Percentiles rank a stretch among this genome's conserved stretches.
These are phyloP conservation scores for Scarus forsteni DNA, from an alignment of 2,797 vertebrate species.

Conservation along the genomic window DNA sequence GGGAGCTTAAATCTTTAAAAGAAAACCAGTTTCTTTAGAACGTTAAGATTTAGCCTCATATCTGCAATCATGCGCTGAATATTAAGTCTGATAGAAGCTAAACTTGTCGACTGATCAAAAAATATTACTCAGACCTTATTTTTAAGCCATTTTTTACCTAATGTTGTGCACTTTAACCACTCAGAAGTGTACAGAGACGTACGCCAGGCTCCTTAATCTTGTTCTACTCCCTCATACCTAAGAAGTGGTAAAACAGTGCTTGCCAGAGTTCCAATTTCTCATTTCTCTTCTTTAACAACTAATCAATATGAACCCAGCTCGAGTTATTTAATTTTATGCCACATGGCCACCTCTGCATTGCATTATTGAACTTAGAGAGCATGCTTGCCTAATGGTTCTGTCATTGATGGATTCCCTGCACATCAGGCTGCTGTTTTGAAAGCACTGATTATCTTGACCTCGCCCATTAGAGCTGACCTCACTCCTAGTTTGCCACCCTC, in stretches of 20 bases:
- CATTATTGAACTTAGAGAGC: conserved; percentile 41
- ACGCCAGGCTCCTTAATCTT: conserved; percentile 2
- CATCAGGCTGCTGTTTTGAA: conserved; percentile 35
- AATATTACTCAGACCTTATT: conserved; percentile 10
- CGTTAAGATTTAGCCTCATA: conserved; percentile 25
- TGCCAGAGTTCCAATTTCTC: conserved; percentile 29
- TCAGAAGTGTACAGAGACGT: background rate
- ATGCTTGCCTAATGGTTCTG: conserved; percentile 41
- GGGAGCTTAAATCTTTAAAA: conserved; percentile 46
- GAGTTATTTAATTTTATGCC: conserved; percentile 42
- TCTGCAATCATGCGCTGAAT: conserved; percentile 26
- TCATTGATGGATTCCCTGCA: conserved; percentile 52
- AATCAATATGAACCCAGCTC: conserved; percentile 48
- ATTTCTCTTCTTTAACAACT: conserved; percentile 40
- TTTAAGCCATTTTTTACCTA: background rate
- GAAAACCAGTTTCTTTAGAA: conserved; percentile 42
- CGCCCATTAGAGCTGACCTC: conserved; percentile 9
- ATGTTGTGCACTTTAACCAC: conserved; percentile 3
- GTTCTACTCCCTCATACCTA: background rate
- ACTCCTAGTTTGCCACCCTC: conserved; percentile 5
- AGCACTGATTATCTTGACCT: conserved; percentile 35
- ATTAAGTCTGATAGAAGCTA: conserved; percentile 16
- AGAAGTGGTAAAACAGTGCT: background rate
- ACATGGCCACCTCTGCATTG: conserved; percentile 21
- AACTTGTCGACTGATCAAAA: conserved; percentile 23